Evolutionary conservation across 2,888 invertebrate species (phyloP).

Genomic region (Chironomus riparius): DNA sequence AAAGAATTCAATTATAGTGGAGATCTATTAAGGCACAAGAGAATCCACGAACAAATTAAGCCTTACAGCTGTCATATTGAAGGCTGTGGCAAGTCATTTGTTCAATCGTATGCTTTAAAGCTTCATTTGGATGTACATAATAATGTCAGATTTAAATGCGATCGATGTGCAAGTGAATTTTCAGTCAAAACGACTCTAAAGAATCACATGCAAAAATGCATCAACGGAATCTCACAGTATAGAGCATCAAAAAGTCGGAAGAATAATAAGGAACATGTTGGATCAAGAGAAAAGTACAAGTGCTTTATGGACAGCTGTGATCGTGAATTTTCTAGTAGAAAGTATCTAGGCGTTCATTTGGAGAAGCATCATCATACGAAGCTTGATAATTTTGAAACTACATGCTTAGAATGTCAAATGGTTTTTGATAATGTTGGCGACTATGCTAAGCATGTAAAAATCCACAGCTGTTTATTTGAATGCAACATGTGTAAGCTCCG

Average conservation of each 20-base stretch:
- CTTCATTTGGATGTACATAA: slow-evolving; percentile 6
- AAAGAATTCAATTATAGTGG: slow-evolving; percentile 16
- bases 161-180: background rate
- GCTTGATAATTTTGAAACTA: slow-evolving; percentile 6
- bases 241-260: background rate
- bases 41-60: slow-evolving; percentile 16
- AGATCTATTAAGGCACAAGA: slow-evolving; percentile 9
- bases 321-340: background rate
- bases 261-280: background rate
- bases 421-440: slow-evolving; percentile 15
- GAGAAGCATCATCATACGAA: slow-evolving; percentile 15
- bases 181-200: slow-evolving; percentile 3
- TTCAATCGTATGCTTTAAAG: slow-evolving; percentile 13
- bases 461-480: slow-evolving; percentile 11
- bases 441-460: slow-evolving; percentile 14
- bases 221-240: background rate
- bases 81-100: slow-evolving; percentile 1
- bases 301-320: slow-evolving; percentile 11
- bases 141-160: background rate
- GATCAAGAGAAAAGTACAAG: background rate
- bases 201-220: slow-evolving; percentile 13
- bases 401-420: slow-evolving; percentile 8
- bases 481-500: slow-evolving; percentile 19
- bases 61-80: background rate
- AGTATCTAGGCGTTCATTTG: slow-evolving; percentile 14